These are phyloP conservation scores for Bellardia bayeri DNA, from an alignment of 2,888 invertebrate genomes.

Conservation along the genomic window DNA sequence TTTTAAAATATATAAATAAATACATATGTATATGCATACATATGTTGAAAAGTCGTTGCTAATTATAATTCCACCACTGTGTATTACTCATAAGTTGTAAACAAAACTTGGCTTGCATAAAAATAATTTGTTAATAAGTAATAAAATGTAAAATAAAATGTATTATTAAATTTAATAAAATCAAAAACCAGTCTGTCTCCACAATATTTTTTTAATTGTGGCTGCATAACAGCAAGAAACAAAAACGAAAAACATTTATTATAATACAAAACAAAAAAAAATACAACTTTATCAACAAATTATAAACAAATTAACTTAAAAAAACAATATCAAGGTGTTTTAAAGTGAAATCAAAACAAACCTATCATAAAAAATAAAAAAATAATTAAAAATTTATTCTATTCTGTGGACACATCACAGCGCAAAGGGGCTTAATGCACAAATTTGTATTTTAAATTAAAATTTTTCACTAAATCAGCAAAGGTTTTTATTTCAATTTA, in stretches of 20 bases:
- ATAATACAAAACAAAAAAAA: background rate
- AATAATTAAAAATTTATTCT: background rate
- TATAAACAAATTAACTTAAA: conserved; percentile 5
- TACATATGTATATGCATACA: too few species aligned
- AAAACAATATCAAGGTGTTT: conserved; percentile 28
- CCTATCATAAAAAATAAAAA: background rate
- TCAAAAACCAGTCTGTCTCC: too few species aligned
- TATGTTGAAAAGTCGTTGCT: too few species aligned
- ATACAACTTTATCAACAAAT: conserved; percentile 23
- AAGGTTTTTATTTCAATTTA: background rate
- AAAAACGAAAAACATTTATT: conserved; percentile 5
- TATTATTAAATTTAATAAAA: too few species aligned
- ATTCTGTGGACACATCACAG: background rate
- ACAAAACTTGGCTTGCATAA: conserved; percentile 29
- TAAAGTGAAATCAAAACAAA: background rate
- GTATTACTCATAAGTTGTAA: background rate
- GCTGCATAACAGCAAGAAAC: background rate
- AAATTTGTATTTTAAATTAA: background rate
- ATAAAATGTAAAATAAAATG: conserved; percentile 2
- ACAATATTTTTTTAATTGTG: conserved; percentile 21
- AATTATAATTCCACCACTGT: background rate
- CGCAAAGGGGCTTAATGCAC: background rate
- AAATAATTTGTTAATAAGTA: background rate
- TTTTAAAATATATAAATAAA: too few species aligned
- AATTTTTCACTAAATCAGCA: background rate